A percentile compares a stretch with the other conserved stretches of the same genome.
Evolutionary conservation across 1,140 invertebrate species (phyloP).

Genomic region (Anoplophora glabripennis): DNA sequence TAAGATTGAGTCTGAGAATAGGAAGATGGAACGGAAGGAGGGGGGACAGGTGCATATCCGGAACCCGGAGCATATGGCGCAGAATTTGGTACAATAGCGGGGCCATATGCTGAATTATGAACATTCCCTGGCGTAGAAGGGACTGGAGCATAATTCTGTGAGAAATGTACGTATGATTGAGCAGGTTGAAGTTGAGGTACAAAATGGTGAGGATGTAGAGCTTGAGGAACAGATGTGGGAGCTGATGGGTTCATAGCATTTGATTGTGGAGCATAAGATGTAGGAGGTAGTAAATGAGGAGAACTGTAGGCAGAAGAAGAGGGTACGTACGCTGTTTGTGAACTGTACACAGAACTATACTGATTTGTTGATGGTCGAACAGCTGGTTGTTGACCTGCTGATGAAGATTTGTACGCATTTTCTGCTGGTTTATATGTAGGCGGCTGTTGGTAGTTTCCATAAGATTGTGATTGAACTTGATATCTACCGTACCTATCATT

Average conservation of each 20-base stretch:
- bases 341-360: constrained; percentile 5
- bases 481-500: constrained; percentile 18
- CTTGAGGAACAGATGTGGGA: constrained; percentile 5
- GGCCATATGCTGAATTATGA: no score
- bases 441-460: constrained; percentile 17
- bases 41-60: constrained; percentile 21
- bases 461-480: constrained; percentile 13
- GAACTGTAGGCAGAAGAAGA: constrained; percentile 21
- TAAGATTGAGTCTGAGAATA: constrained; percentile 12
- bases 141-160: constrained; percentile 16
- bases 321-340: background rate
- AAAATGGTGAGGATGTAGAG: constrained; percentile 7
- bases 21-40: constrained; percentile 15
- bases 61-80: constrained; percentile 17
- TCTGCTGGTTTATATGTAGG: constrained; percentile 14
- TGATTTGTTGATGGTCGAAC: background rate
- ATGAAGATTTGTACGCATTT: constrained; percentile 7
- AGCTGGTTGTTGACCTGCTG: constrained; percentile 11
- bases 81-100: constrained; percentile 1
- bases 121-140: background rate
- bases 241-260: constrained; percentile 17
- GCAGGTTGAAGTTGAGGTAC: background rate
- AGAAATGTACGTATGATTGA: background rate
- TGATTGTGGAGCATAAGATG: constrained; percentile 10
- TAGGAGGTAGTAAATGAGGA: constrained; percentile 1